Conservation (phyloP, 1,140 invertebrate species). For the honey bee (Apis mellifera) region DNA sequence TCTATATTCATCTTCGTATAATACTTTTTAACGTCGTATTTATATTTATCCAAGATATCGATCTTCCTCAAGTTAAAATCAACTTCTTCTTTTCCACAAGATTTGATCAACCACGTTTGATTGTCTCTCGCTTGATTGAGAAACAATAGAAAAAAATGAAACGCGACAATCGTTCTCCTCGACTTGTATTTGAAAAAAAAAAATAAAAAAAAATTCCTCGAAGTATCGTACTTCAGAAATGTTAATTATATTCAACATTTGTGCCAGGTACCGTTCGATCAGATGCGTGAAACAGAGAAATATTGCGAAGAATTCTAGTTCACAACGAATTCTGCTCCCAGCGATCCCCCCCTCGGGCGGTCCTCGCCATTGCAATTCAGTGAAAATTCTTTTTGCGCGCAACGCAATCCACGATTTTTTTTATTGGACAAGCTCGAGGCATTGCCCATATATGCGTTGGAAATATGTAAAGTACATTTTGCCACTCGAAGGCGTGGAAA, state of each 20-base stretch:
- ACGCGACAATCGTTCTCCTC: background rate
- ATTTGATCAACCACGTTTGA: background rate
- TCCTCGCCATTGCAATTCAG: background rate
- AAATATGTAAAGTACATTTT: background rate
- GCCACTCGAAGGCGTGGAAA: background rate
- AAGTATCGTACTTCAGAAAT: background rate
- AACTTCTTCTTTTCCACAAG: background rate
- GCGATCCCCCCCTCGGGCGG: background rate
- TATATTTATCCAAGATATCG: too few species aligned
- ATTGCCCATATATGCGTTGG: background rate
- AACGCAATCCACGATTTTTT: background rate
- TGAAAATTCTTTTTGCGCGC: background rate
- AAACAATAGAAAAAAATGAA: background rate
- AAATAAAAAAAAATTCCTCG: background rate
- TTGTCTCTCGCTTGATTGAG: background rate
- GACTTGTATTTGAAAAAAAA: background rate
- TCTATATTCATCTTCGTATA: too few species aligned
- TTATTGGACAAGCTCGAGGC: background rate
- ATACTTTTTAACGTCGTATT: too few species aligned
- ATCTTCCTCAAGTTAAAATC: background rate
- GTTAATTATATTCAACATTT: background rate
- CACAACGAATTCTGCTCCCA: background rate
- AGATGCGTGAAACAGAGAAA: background rate
- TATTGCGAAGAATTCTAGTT: constrained; percentile 15
- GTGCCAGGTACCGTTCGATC: constrained; percentile 22